Evolutionary conservation across 2,888 invertebrate genomes (phyloP).

Genomic region (Yponomeuta malinellus): DNA sequence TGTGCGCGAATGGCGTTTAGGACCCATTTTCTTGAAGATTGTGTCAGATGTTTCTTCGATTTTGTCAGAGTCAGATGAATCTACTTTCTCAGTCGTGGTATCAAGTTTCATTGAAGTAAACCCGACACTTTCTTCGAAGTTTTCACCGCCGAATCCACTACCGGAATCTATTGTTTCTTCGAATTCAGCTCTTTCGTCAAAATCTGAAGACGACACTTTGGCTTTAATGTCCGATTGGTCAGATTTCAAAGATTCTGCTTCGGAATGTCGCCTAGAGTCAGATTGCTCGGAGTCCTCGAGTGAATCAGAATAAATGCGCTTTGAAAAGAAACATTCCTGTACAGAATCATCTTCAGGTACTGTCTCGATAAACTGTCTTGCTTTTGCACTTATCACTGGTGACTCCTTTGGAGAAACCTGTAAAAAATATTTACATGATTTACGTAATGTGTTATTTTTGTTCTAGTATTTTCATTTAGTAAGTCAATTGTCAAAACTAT

Average conservation of each 20-base stretch:
- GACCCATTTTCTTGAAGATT: constrained; percentile 62
- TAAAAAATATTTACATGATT: neutral
- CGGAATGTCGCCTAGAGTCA: constrained; percentile 68
- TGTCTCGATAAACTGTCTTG: constrained; percentile 71
- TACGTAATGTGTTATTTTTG: too few species aligned
- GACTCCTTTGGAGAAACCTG: constrained; percentile 61
- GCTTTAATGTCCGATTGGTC: constrained; percentile 68
- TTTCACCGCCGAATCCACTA: constrained; percentile 70
- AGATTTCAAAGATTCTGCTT: constrained; percentile 70
- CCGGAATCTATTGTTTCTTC: constrained; percentile 67
- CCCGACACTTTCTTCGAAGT: constrained; percentile 66
- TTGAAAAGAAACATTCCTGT: constrained; percentile 73
- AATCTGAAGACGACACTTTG: constrained; percentile 68
- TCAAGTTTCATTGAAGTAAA: constrained; percentile 62
- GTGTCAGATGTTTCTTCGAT: constrained; percentile 30
- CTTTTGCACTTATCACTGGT: constrained; percentile 70
- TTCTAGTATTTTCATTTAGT: constrained; percentile 9
- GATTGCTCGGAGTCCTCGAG: constrained; percentile 71
- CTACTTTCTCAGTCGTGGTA: constrained; percentile 28
- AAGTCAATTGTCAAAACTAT: constrained; percentile 3
- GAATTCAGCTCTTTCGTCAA: constrained; percentile 69
- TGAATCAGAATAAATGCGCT: constrained; percentile 71
- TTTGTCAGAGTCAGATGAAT: constrained; percentile 43
- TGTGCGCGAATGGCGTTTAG: constrained; percentile 66
- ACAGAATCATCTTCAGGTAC: constrained; percentile 74